These are phyloP conservation scores for Ginglymostoma cirratum DNA, from an alignment of 2,113 vertebrate species.

Conservation along the genomic window DNA sequence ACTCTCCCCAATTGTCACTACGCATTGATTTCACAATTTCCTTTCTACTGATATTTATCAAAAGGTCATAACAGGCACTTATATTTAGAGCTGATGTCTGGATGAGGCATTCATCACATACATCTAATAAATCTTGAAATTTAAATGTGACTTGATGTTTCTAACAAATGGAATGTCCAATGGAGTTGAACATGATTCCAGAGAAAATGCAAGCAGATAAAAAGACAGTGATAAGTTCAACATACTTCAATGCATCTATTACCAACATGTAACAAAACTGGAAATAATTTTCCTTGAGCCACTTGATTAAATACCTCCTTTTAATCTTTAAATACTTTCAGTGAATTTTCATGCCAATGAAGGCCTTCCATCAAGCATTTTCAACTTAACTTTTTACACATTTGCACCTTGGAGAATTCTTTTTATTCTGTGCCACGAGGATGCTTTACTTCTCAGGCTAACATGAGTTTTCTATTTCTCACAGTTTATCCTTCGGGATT, in stretches of 20 bases:
- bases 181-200: too few relatives aligned
- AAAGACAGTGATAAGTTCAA: not conserved
- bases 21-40: too few relatives aligned
- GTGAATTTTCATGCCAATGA: not conserved
- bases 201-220: not conserved
- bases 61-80: too few relatives aligned
- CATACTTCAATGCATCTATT: not conserved
- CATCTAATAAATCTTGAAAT: too few relatives aligned
- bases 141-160: too few relatives aligned
- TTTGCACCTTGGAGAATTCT: not conserved
- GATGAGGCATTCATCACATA: too few relatives aligned
- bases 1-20: not conserved
- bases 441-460: not conserved
- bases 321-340: not conserved
- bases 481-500: not conserved
- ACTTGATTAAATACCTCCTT: not conserved
- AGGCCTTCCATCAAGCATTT: not conserved
- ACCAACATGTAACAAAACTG: not conserved
- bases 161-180: too few relatives aligned
- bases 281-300: not conserved
- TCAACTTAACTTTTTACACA: not conserved
- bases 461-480: not conserved
- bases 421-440: not conserved
- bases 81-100: too few relatives aligned
- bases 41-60: too few relatives aligned